Conservation (phyloP, 2,888 invertebrate genomes). For the Nymphalis urticae region DNA sequence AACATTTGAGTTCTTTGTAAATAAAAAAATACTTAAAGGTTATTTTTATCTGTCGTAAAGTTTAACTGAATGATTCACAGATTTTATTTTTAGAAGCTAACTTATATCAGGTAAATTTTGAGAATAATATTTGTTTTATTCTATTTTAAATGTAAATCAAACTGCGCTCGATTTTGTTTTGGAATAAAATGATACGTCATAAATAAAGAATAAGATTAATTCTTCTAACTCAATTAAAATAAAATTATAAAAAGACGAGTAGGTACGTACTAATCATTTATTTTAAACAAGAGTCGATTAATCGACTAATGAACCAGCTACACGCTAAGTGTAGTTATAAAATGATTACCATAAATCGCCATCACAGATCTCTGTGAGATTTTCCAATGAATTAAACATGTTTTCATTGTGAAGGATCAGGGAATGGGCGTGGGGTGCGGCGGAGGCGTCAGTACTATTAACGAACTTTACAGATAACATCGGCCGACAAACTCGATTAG, state of each 20-base stretch:
- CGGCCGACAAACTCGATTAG: slow-evolving; percentile 81
- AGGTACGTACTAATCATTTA: slow-evolving; percentile 39
- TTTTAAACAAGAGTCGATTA: slow-evolving; percentile 25
- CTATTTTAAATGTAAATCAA: background rate
- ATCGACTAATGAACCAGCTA: slow-evolving; percentile 19
- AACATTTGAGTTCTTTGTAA: too few relatives aligned
- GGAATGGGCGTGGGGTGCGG: slow-evolving; percentile 43
- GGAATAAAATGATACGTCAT: too few relatives aligned
- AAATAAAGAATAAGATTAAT: background rate
- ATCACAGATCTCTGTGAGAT: slow-evolving; percentile 38
- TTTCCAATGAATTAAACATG: slow-evolving; percentile 57
- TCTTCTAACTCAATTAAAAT: too few relatives aligned
- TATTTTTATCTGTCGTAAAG: too few relatives aligned
- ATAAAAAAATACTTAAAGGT: too few relatives aligned
- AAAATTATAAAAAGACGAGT: slow-evolving; percentile 15
- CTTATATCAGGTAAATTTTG: too few relatives aligned
- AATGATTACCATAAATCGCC: slow-evolving; percentile 41
- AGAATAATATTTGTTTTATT: too few relatives aligned
- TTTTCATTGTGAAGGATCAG: slow-evolving; percentile 46
- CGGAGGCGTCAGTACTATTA: slow-evolving; percentile 73
- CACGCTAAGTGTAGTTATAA: slow-evolving; percentile 24
- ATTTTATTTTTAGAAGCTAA: too few relatives aligned
- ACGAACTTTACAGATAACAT: slow-evolving; percentile 77
- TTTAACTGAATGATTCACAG: too few relatives aligned
- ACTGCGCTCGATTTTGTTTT: background rate